These are phyloP conservation scores for Pyrochroa serraticornis DNA, from an alignment of 2,888 invertebrate genomes.

Conservation along the genomic window DNA sequence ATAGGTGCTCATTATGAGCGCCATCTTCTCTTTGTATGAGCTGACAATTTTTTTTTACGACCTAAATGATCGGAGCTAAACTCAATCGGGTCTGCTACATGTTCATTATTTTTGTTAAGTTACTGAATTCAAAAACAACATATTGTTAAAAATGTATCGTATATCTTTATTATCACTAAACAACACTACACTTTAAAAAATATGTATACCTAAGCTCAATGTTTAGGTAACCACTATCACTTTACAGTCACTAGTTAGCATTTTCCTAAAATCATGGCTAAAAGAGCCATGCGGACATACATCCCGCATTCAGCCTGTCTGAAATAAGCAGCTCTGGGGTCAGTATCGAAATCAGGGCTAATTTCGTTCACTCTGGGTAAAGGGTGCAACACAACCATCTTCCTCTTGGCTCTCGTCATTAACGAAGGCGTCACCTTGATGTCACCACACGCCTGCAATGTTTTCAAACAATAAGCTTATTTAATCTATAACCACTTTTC, in stretches of 20 bases:
- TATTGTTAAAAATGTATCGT: neutral
- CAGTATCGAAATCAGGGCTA: constrained; percentile 91
- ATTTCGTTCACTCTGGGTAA: constrained; percentile 95
- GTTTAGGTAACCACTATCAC: constrained; percentile 9
- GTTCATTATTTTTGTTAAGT: too few relatives aligned
- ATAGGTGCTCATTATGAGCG: too few relatives aligned
- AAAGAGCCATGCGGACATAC: constrained; percentile 97
- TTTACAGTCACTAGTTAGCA: constrained; percentile 39
- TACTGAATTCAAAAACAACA: too few relatives aligned
- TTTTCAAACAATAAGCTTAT: neutral
- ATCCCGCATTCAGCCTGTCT: constrained; percentile 97
- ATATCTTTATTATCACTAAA: neutral
- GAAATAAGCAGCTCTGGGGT: constrained; percentile 98
- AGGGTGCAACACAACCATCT: constrained; percentile 97
- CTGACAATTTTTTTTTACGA: too few relatives aligned
- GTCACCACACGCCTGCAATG: constrained; percentile 79
- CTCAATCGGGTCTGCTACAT: too few relatives aligned
- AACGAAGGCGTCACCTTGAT: constrained; percentile 92
- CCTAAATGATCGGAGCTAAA: too few relatives aligned
- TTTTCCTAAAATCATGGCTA: constrained; percentile 85
- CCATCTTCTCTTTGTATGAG: too few relatives aligned
- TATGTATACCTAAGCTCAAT: neutral
- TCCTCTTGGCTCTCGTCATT: constrained; percentile 92
- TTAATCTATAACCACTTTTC: too few relatives aligned
- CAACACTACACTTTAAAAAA: neutral